phyloP scores from a whole-genome alignment of 2,888 invertebrate species.

The Abscondita cerata region DNA sequence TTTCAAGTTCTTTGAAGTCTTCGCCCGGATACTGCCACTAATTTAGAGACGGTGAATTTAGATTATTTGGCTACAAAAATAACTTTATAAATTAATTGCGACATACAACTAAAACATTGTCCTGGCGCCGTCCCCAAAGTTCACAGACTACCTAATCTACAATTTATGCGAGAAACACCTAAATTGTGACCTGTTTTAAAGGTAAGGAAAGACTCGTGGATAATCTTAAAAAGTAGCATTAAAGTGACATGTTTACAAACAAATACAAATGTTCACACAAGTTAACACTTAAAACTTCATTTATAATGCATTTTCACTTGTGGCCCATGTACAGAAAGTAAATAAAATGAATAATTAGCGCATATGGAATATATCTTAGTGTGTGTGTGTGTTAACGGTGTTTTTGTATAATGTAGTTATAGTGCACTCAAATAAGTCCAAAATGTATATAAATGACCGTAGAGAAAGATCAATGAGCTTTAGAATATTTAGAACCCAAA shows the following conservation, averaged over 20 bases:
- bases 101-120: too few species aligned
- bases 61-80: too few species aligned
- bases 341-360: background rate
- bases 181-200: too few species aligned
- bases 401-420: background rate
- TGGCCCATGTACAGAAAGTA: background rate
- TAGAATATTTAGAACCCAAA: constrained; percentile 21
- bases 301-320: background rate
- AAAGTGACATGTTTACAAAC: constrained; percentile 8
- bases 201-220: background rate
- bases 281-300: constrained; percentile 3
- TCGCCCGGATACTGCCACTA: too few species aligned
- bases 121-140: too few species aligned
- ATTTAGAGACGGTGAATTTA: too few species aligned
- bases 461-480: constrained; percentile 17
- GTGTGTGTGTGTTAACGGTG: background rate
- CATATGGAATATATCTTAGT: background rate
- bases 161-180: too few species aligned
- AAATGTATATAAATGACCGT: background rate
- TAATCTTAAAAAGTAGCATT: constrained; percentile 6
- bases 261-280: constrained; percentile 10
- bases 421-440: background rate
- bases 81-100: too few species aligned
- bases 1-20: too few species aligned
- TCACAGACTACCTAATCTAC: too few species aligned